Evolutionary conservation across 2,888 invertebrate species (phyloP).

Genomic region (Balanococcus diminutus): DNA sequence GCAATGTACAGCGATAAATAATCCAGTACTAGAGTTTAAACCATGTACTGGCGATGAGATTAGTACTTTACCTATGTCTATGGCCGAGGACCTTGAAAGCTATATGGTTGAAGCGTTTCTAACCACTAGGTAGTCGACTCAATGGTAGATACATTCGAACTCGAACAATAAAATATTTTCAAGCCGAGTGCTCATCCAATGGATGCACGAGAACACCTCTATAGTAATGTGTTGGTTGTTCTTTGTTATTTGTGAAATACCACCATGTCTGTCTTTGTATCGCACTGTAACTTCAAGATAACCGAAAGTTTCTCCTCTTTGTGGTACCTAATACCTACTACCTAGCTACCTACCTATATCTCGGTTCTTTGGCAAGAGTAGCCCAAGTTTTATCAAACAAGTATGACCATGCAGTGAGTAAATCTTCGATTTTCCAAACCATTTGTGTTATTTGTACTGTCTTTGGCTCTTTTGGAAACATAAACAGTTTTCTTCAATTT

Average conservation of each 20-base stretch:
- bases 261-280: background rate
- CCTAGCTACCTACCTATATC: background rate
- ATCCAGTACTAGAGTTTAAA: background rate
- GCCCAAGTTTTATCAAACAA: background rate
- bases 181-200: background rate
- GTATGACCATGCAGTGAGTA: background rate
- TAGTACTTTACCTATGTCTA: background rate
- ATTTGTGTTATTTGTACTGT: too few species aligned
- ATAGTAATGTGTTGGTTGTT: background rate
- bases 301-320: background rate
- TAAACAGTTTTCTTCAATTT: too few species aligned
- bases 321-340: too few species aligned
- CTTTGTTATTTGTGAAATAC: background rate
- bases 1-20: background rate
- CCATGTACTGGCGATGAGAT: background rate
- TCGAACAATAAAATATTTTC: background rate
- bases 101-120: background rate
- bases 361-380: background rate
- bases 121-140: background rate
- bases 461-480: too few species aligned
- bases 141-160: background rate
- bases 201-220: background rate
- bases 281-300: background rate
- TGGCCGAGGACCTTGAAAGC: background rate
- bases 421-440: too few species aligned